phyloP scores from a whole-genome alignment of 1,140 invertebrate genomes.

The Cardiocondyla obscurior region DNA sequence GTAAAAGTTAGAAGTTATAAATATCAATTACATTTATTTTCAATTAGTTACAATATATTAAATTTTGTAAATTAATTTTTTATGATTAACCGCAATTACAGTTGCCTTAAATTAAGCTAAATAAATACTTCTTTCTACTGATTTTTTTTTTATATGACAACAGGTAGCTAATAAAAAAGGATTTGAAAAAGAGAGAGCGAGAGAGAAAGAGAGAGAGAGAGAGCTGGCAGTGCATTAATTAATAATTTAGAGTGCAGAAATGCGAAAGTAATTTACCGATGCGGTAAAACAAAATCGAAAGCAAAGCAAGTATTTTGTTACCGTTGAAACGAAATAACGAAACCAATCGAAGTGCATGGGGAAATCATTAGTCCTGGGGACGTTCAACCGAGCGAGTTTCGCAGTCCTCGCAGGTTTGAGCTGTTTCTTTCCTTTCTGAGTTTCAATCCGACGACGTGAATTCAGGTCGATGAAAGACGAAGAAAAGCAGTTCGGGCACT shows the following conservation, averaged over 20 bases:
- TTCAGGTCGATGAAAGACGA: conserved; percentile 59
- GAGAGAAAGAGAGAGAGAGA: not conserved
- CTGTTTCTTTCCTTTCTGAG: conserved; percentile 59
- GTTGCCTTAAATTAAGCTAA: not conserved
- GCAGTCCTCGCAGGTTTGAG: not conserved
- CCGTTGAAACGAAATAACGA: conserved; percentile 46
- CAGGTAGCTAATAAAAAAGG: not conserved
- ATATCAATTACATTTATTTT: not conserved
- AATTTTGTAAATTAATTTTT: too few relatives aligned
- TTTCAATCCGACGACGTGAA: conserved; percentile 58
- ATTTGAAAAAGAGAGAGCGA: not conserved
- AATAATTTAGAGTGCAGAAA: not conserved
- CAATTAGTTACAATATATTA: not conserved
- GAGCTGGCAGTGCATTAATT: not conserved
- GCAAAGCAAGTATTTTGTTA: conserved; percentile 48
- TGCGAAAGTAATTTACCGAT: conserved; percentile 5
- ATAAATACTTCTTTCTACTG: not conserved
- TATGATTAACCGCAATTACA: not conserved
- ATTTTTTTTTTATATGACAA: not conserved
- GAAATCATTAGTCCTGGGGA: conserved; percentile 51
- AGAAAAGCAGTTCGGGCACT: conserved; percentile 44
- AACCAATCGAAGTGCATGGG: conserved; percentile 49
- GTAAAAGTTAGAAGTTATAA: not conserved
- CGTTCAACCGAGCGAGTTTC: conserved; percentile 1
- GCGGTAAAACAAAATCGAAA: conserved; percentile 20